phyloP scores from a whole-genome alignment of 2,888 invertebrate genomes.

The Brachyptera risi region DNA sequence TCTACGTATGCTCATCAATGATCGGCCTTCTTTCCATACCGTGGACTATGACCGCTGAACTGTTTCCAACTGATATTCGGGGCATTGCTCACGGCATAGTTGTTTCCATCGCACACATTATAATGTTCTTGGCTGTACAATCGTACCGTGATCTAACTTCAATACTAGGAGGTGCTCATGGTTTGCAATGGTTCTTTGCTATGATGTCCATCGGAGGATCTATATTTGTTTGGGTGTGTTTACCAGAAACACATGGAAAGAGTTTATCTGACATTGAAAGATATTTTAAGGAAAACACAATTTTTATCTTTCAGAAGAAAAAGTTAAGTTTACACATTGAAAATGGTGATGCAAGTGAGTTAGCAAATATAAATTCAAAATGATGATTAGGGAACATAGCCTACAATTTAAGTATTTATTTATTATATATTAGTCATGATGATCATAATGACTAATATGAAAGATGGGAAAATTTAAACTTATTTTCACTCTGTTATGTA shows the following conservation, averaged over 20 bases:
- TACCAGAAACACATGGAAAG: slow-evolving; percentile 50
- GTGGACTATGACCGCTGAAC: slow-evolving; percentile 63
- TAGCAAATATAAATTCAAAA: too few species aligned
- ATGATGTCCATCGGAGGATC: slow-evolving; percentile 35
- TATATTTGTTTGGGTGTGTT: slow-evolving; percentile 46
- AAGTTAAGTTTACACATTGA: too few species aligned
- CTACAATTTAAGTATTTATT: too few species aligned
- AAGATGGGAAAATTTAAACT: too few species aligned
- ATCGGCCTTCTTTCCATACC: slow-evolving; percentile 57
- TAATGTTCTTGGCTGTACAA: slow-evolving; percentile 56
- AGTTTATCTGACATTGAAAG: slow-evolving; percentile 48
- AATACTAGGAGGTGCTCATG: slow-evolving; percentile 40
- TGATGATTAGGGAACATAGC: too few species aligned
- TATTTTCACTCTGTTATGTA: too few species aligned
- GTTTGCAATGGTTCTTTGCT: slow-evolving; percentile 32
- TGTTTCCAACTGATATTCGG: slow-evolving; percentile 57
- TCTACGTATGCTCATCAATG: slow-evolving; percentile 57
- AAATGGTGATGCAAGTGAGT: too few species aligned
- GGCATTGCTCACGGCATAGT: slow-evolving; percentile 56
- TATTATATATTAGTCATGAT: too few species aligned
- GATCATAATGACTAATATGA: too few species aligned
- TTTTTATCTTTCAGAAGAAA: slow-evolving; percentile 20
- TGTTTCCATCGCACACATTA: slow-evolving; percentile 53
- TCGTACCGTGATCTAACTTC: slow-evolving; percentile 43
- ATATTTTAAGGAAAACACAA: slow-evolving; percentile 42